Evolutionary conservation across 2,888 invertebrate genomes (phyloP), one percentile per base, ranked within the genome.

Genomic region (Anticlea derivata): DNA sequence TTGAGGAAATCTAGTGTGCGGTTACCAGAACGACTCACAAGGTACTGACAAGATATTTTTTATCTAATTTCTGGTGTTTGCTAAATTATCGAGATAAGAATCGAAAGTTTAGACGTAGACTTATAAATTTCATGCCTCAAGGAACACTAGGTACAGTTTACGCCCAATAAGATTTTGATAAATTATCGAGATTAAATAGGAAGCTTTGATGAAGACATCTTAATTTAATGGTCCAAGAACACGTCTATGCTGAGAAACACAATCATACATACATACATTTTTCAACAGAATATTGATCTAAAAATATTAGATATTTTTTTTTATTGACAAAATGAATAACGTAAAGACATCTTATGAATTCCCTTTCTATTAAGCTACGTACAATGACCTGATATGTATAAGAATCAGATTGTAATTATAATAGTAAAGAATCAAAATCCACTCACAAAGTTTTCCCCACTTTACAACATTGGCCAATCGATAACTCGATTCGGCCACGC

Each of bases 401-500:
- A n/a, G n/a, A n/a, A n/a, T n/a, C n/a, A n/a, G n/a, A n/a, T n/a
- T n/a, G n/a, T n/a, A n/a, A n/a, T n/a, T n/a, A n/a, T n/a, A n/a
- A n/a, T n/a, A n/a, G n/a, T n/a, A n/a, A n/a, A n/a, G 11, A 35
- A 20, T 23, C 22, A 5, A 46, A 37, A 48, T 11, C 26, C 12
- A 27, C 20, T 40, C 6, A 35, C 10, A 40, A 46, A 33, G 27
- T 33, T 34, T 38, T 17, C 48, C 43, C 20, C 10, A 47, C 41
- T 29, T 23, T 35, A 35, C 33, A 24, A 23, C 12, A 41, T 46
- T 55, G 48, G 33, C 23, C 41, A 50, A 66, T 66, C 57, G 53
- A 52, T 41, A 59, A 64, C 61, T 52, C 41, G 55, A 54, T 38
- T 39, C 24, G 33, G 44, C 38, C 35, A 48, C 40, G 62, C 65